Conservation (phyloP, 2,888 invertebrate species). For the Dryocosmus kuriphilus region DNA sequence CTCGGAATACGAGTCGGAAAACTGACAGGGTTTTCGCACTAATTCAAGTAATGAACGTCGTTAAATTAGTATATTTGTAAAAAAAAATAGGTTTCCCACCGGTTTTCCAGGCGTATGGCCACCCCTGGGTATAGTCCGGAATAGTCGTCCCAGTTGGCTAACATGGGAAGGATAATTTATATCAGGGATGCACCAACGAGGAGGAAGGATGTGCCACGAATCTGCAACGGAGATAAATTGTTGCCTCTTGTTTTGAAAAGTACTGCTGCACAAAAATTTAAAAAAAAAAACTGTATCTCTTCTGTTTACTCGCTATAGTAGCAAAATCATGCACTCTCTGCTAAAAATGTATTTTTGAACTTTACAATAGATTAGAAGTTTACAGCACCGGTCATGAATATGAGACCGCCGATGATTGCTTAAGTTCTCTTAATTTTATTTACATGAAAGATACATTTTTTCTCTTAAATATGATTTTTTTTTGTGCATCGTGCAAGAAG, state of each 20-base stretch:
- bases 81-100: neutral
- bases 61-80: slow-evolving; percentile 27
- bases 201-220: slow-evolving; percentile 30
- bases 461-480: too few species aligned
- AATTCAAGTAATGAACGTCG: slow-evolving; percentile 39
- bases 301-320: neutral
- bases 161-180: slow-evolving; percentile 31
- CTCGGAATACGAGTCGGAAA: neutral
- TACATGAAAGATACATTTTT: too few species aligned
- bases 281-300: slow-evolving; percentile 8
- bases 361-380: too few species aligned
- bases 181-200: slow-evolving; percentile 31
- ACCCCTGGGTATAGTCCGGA: slow-evolving; percentile 9
- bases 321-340: neutral
- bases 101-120: slow-evolving; percentile 1
- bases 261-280: neutral
- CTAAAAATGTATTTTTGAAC: too few species aligned
- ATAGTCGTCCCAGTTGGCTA: neutral
- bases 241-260: slow-evolving; percentile 31
- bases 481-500: too few species aligned
- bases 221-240: slow-evolving; percentile 27
- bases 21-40: slow-evolving; percentile 19
- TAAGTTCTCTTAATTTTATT: too few species aligned
- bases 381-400: too few species aligned
- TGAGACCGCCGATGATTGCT: too few species aligned